Conservation (phyloP, 2,797 vertebrate species). For the Serranus cabrilla region DNA sequence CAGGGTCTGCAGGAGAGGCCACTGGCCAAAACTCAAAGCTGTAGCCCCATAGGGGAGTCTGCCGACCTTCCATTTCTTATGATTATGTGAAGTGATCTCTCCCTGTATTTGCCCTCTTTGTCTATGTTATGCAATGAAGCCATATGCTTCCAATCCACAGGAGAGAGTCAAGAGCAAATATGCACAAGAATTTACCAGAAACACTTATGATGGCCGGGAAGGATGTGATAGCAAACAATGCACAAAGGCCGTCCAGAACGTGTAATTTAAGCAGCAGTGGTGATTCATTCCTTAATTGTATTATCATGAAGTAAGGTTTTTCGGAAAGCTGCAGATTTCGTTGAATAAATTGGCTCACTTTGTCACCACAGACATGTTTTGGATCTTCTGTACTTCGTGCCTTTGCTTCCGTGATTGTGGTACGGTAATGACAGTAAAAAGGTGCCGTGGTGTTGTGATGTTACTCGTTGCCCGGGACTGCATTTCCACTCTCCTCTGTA, state of each 20-base stretch:
- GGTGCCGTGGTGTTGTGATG: conserved; percentile 38
- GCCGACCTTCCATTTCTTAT: conserved; percentile 38
- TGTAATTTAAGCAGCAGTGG: neutral
- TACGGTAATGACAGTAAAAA: conserved; percentile 35
- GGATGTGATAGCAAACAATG: conserved; percentile 21
- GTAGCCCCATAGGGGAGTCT: conserved; percentile 39
- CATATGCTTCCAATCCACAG: conserved; percentile 74
- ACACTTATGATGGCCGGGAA: conserved; percentile 41
- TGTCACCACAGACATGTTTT: conserved; percentile 4
- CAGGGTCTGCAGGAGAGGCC: conserved; percentile 15
- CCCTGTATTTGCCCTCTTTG: conserved; percentile 45
- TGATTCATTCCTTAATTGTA: conserved; percentile 24
- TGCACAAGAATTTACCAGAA: conserved; percentile 54
- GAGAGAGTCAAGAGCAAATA: conserved; percentile 41
- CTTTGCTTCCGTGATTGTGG: conserved; percentile 16
- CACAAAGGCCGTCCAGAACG: conserved; percentile 30
- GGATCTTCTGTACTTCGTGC: conserved; percentile 3
- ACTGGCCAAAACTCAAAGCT: conserved; percentile 44
- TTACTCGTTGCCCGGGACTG: conserved; percentile 37
- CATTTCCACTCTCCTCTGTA: conserved; percentile 56
- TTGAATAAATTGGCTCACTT: conserved; percentile 10
- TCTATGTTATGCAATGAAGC: conserved; percentile 65
- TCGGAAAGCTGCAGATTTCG: conserved; percentile 1
- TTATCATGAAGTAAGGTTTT: conserved; percentile 30
- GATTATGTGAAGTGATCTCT: conserved; percentile 60